phyloP scores from a whole-genome alignment of 2,888 invertebrate species.

The Amphipyra tragopoginis region DNA sequence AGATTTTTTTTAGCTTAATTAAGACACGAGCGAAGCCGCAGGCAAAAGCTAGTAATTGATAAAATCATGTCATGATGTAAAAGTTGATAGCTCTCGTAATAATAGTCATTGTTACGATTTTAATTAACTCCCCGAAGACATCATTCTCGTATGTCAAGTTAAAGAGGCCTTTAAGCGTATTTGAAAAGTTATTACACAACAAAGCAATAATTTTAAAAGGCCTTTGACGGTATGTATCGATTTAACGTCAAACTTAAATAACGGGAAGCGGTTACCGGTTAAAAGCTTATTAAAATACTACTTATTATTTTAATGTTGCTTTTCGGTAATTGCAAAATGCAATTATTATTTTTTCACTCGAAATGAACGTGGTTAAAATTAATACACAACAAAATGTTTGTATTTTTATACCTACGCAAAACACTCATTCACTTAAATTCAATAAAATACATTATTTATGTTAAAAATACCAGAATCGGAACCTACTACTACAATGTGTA shows the following conservation, averaged over 20 bases:
- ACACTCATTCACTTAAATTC: too few species aligned
- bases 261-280: slow-evolving; percentile 9
- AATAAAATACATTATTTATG: too few species aligned
- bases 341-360: neutral
- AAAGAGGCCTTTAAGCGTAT: slow-evolving; percentile 26
- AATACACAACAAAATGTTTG: neutral
- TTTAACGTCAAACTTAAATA: slow-evolving; percentile 34
- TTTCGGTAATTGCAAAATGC: too few species aligned
- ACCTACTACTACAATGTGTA: too few species aligned
- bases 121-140: slow-evolving; percentile 5
- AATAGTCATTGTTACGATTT: neutral
- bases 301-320: too few species aligned
- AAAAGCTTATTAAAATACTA: slow-evolving; percentile 25
- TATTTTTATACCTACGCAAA: too few species aligned
- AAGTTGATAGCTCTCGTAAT: too few species aligned
- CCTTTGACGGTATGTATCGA: slow-evolving; percentile 36
- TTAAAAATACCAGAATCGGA: too few species aligned
- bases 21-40: too few species aligned
- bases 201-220: slow-evolving; percentile 37
- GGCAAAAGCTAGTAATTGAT: too few species aligned
- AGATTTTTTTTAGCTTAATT: too few species aligned
- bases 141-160: slow-evolving; percentile 11
- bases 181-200: slow-evolving; percentile 36
- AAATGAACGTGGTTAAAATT: neutral
- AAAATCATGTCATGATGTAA: too few species aligned